A percentile compares a stretch with the other conserved stretches of the same genome.
Conservation (phyloP, 2,113 vertebrate genomes). For the Terrapene triunguis region DNA sequence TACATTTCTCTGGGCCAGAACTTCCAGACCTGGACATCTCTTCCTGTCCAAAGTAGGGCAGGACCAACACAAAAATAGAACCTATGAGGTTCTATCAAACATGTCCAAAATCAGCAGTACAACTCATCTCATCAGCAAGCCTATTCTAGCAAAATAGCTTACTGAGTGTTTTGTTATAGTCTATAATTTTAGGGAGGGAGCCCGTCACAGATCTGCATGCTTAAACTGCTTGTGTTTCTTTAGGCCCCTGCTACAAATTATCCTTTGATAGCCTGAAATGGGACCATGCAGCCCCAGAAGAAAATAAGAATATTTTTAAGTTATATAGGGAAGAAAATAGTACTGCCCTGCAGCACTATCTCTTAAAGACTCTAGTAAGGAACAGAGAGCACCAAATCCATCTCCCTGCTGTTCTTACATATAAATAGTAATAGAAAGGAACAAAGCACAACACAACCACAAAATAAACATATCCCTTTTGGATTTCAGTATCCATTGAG, state of each 20-base stretch:
- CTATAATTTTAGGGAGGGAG: neutral
- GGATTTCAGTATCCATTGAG: neutral
- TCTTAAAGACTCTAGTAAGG: neutral
- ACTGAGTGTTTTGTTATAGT: neutral
- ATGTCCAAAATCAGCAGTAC: neutral
- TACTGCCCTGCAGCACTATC: neutral
- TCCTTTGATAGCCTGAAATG: slow-evolving; percentile 14
- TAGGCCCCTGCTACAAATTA: neutral
- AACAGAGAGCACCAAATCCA: neutral
- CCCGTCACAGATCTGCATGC: neutral
- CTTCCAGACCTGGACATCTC: neutral
- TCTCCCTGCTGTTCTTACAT: neutral
- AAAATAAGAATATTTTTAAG: neutral
- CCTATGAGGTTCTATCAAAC: neutral
- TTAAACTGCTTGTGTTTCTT: neutral
- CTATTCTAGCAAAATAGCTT: neutral
- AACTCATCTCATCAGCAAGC: slow-evolving; percentile 21
- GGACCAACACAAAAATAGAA: neutral
- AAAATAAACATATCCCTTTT: neutral
- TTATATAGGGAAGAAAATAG: neutral
- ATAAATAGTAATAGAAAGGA: neutral
- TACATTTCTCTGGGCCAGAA: neutral
- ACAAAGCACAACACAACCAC: neutral
- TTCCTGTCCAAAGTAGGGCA: neutral
- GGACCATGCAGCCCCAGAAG: neutral